Evolutionary conservation across 2,888 invertebrate species (phyloP), one percentile per base, ranked within the genome.

Genomic region (Pasiphila rectangulata): DNA sequence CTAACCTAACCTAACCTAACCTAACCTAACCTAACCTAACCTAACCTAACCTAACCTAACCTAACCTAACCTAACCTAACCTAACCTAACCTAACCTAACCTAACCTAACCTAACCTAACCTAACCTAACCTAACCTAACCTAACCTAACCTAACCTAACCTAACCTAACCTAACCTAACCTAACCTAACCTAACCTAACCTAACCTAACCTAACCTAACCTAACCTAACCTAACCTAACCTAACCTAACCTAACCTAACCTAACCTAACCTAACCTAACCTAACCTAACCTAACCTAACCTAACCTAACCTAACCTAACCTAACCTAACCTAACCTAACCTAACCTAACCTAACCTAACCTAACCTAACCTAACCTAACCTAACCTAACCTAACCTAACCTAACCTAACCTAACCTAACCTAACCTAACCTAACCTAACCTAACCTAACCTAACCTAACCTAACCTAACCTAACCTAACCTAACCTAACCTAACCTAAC

Each of bases 61-160:
- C n/a, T n/a, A n/a, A n/a, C n/a, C n/a, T n/a, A n/a, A n/a, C n/a
- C n/a, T n/a, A n/a, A n/a, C n/a, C n/a, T n/a, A n/a, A n/a, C n/a
- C n/a, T n/a, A n/a, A n/a, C n/a, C 46, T 45, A 48, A 47, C 52
- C 47, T 47, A 52, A 47, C 55, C 54, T 55, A 55, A 53, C 56
- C 56, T 56, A 56, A 56, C 58, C 56, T 56, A 56, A 58, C 58
- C 56, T 55, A 59, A 59, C 58, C 58, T 57, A 55, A 57, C 57
- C 57, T 57, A 58, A 58, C 58, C 58, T 56, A 59, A 59, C 59
- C 59, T 59, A 59, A 59, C 59, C 59, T 56, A 55, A 59, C 59
- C 58, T 56, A 58, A 58, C 59, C 54, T 54, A 54, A n/a, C n/a
- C n/a, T n/a, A n/a, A n/a, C n/a, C n/a, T 39, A 40, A 40, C 41